Conservation (phyloP, 1,140 invertebrate genomes). For the Panagrolaimus sp. region DNA sequence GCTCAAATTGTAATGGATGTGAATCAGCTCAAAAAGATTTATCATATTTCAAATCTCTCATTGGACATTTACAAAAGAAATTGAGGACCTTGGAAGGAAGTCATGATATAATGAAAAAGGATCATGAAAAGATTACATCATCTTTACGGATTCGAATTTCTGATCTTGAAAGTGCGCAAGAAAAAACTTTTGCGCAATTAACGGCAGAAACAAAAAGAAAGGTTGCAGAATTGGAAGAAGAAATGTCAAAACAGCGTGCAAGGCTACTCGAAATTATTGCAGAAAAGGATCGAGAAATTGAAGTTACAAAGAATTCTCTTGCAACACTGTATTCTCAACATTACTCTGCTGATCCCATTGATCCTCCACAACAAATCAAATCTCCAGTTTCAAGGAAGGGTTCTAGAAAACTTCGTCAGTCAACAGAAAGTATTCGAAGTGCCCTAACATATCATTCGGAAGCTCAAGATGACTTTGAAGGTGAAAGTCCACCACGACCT, state of each 20-base stretch:
- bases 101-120: conserved; percentile 34
- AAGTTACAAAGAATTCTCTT: conserved; percentile 40
- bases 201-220: conserved; percentile 37
- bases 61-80: conserved; percentile 41
- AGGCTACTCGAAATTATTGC: conserved; percentile 40
- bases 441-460: conserved; percentile 20
- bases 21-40: conserved; percentile 33
- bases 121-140: conserved; percentile 34
- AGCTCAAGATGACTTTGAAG: conserved; percentile 1
- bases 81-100: conserved; percentile 31
- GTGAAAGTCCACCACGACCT: neutral
- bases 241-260: conserved; percentile 36
- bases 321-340: conserved; percentile 29
- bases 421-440: conserved; percentile 21
- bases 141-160: conserved; percentile 39
- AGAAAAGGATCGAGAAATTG: conserved; percentile 44
- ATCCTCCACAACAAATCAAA: conserved; percentile 37
- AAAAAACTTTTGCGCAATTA: conserved; percentile 34
- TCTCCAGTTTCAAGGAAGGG: conserved; percentile 4
- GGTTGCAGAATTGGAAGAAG: conserved; percentile 46
- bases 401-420: conserved; percentile 16
- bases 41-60: conserved; percentile 36
- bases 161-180: conserved; percentile 40
- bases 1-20: conserved; percentile 19
- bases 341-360: conserved; percentile 28